Evolutionary conservation across 2,888 invertebrate species (phyloP).

Genomic region (Pasiphila rectangulata): DNA sequence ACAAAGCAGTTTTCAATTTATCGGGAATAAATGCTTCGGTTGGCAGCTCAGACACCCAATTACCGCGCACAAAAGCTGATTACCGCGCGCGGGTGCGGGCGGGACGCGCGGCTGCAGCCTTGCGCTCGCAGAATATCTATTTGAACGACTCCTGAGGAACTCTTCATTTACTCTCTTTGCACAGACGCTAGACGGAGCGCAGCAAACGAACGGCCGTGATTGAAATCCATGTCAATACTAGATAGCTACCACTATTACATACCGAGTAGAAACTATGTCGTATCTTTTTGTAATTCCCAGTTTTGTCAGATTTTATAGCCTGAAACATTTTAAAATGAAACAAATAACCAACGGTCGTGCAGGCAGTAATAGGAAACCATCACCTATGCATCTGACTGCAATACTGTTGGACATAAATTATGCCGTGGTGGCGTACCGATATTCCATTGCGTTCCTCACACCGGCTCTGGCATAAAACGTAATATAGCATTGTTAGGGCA

Average conservation of each 20-base stretch:
- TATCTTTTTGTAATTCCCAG: neutral
- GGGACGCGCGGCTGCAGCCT: slow-evolving; percentile 36
- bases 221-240: slow-evolving; percentile 50
- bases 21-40: slow-evolving; percentile 78
- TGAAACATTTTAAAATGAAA: slow-evolving; percentile 9
- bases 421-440: slow-evolving; percentile 14
- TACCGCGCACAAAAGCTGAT: slow-evolving; percentile 80
- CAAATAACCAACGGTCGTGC: slow-evolving; percentile 11
- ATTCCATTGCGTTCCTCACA: slow-evolving; percentile 13
- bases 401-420: slow-evolving; percentile 17
- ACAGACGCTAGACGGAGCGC: slow-evolving; percentile 46
- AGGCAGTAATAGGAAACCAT: slow-evolving; percentile 17
- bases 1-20: slow-evolving; percentile 79
- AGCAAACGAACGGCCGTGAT: slow-evolving; percentile 48
- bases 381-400: slow-evolving; percentile 20
- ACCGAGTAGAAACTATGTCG: neutral
- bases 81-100: slow-evolving; percentile 69
- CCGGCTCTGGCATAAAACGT: slow-evolving; percentile 7
- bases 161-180: slow-evolving; percentile 67
- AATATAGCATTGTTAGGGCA: slow-evolving; percentile 17
- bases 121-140: slow-evolving; percentile 64
- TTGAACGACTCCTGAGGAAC: slow-evolving; percentile 66
- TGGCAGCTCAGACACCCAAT: slow-evolving; percentile 81
- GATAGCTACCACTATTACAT: neutral
- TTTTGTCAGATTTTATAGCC: neutral